Base-by-base conservation (phyloP, 2,888 invertebrate species). In the Smittia sp. region DNA sequence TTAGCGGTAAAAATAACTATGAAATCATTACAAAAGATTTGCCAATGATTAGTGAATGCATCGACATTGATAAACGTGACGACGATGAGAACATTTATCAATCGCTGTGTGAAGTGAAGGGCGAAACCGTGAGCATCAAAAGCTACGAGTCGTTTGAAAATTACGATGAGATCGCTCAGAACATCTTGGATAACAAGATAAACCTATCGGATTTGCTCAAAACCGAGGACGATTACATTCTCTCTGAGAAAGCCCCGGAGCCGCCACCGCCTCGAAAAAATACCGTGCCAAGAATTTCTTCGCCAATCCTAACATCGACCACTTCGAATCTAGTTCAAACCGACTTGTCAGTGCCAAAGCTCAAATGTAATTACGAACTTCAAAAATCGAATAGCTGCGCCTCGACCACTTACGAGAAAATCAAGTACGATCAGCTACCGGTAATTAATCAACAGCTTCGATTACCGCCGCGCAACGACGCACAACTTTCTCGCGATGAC, bases 201-300 rank as follows among this genome's bases (percentile, higher is more conserved):
- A 38, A 18, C 27, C 24, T 72, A 24, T 58, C 72, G 25, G 62
- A 72, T 20, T 20, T 72, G 13, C 15, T 69, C 25, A 73, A 66
- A 15, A 67, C 15, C 13, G 76, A 79, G 67, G 78, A 82, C 76
- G 81, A 80, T 38, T 82, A 82, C 75, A 82, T 82, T 75, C 78
- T 79, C 52, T 81, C 79, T 74, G 79, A 78, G 54, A 24, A 24
- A 15, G 20, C 27, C 11, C 46, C 46, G 13, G 75, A 75, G 46
- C 75, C 75, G 20, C 75, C 75, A 15, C 74, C 75, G 20, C 76
- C 68, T 18, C 27, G 74, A 1, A 70, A 70, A 65, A 46, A 70
- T 27, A 46, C 63, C 1, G 25, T 54, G 63, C 62, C 58, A 18
- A 66, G 24, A 11, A 75, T 58, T 15, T 74, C 75, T n/a, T 74